Base-by-base conservation (phyloP, 2,888 invertebrate genomes). In the Acrobasis consociella region DNA sequence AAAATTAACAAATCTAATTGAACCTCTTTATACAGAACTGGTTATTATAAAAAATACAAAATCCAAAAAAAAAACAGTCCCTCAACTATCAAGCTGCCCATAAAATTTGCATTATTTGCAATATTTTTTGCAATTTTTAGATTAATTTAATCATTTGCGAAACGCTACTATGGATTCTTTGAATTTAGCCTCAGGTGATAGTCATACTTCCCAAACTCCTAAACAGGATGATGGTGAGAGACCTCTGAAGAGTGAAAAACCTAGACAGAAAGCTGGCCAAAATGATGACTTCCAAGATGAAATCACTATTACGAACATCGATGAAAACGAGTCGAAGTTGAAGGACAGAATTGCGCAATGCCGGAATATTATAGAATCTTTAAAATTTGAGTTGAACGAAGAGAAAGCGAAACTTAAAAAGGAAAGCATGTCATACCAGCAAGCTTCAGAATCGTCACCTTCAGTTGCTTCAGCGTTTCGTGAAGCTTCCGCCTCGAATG, bases 291-390 rank as follows among this genome's bases (percentile, higher is more conserved):
- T 31, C 38, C 66, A 68, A 55, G 69, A 71, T 62, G 74, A 75
- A 16, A 65, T 84, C 8, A 81, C 81, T 39, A 66, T 80, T 15
- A 72, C 83, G 65, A 64, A 67, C 37, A 80, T 83, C 58, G 85
- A 87, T 51, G 81, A 87, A 3, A 83, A 87, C 60, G 89, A 89
- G 75, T 63, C 68, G 9, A 85, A 86, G 71, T 70, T 91, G 59
- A 89, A 87, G 66, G 83, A 85, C 50, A 79, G 91, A 72, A 91
- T 91, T 66, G 77, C 82, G 39, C 86, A 90, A 64, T 92, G 90
- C 65, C 84, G 82, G 68, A 80, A 75, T 65, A 81, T 88, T 60
- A 88, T 91, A 60, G 87, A 89, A 67, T 86, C 89, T 31, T 71
- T 91, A 38, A 91, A 91, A 73, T 64, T 80, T 2, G 89, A 91